Conservation (phyloP, 2,113 vertebrate species). For the Panthera tigris region DNA sequence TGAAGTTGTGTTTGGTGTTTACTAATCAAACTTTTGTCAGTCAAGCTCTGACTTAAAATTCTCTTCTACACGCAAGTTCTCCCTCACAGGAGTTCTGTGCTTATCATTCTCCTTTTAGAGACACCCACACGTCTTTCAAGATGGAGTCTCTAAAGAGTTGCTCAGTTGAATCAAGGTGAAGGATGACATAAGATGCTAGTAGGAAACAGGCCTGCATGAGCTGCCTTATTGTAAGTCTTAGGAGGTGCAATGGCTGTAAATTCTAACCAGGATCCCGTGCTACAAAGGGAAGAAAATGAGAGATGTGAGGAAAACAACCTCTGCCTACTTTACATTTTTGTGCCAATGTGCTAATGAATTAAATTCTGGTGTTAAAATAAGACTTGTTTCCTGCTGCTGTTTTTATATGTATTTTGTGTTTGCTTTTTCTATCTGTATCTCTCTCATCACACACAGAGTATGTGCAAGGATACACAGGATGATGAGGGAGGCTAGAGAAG, state of each 20-base stretch:
- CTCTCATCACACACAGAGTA: not conserved
- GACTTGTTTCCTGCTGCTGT: not conserved
- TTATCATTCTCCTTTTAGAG: not conserved
- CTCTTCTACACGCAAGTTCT: not conserved
- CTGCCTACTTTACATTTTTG: not conserved
- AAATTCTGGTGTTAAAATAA: not conserved
- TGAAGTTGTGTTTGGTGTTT: not conserved
- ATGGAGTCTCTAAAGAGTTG: not conserved
- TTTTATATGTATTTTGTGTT: not conserved
- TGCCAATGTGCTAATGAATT: not conserved
- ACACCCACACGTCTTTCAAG: not conserved
- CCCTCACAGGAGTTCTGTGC: not conserved
- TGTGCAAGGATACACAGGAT: not conserved
- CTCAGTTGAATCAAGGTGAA: not conserved
- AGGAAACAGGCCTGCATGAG: not conserved
- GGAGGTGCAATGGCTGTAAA: not conserved
- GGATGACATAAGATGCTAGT: not conserved
- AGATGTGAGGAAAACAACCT: not conserved
- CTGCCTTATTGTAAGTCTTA: not conserved
- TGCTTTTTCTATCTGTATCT: not conserved
- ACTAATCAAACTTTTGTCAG: not conserved
- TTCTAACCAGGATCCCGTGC: not conserved
- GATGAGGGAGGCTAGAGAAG: not conserved
- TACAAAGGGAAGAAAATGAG: not conserved
- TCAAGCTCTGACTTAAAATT: not conserved